Base-by-base conservation (phyloP, 1,140 invertebrate genomes). In the Bombus superbus region DNA sequence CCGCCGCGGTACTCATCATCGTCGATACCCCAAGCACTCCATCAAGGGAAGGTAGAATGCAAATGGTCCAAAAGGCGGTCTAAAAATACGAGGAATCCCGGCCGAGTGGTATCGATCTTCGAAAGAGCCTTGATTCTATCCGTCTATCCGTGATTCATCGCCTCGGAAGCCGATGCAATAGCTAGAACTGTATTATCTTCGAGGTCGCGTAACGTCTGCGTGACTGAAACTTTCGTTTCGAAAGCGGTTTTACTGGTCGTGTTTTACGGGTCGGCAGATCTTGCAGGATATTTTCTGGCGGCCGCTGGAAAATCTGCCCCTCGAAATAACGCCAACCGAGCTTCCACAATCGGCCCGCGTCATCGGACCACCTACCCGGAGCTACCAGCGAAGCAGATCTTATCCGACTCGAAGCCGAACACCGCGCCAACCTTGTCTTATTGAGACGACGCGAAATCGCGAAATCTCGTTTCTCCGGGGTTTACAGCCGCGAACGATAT, bases 101-200 rank as follows among this genome's bases (percentile, higher is more conserved):
- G 59, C n/a, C 74, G 75, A 40, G 75, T 42, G 66, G 13, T 71
- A 86, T 86, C 81, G 83, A 85, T 85, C 76, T 68, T 3, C 25
- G 44, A 64, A 62, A 44, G 53, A 78, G 74, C 72, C 79, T 90
- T 81, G 88, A 85, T 90, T 79, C 42, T 32, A 32, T 32, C 83
- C 83, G 74, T 73, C 88, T 86, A 69, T 89, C 88, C 88, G 88
- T 89, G 88, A 90, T 90, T 90, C 59, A 71, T 84, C 82, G 69
- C 32, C 79, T 35, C 71, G 57, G 78, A 66, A 83, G 25, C 74
- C 81, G 88, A 90, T 90, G 88, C 71, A 90, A 90, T 89, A 89
- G 89, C 89, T 68, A 82, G 79, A 77, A 84, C 82, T 85, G 83
- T 87, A 90, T 90, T 90, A 90, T 90, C 89, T 90, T 86, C 88